Evolutionary conservation across 2,797 vertebrate genomes (phyloP), one percentile per base, ranked within the genome.

Genomic region (Cuniculus paca): DNA sequence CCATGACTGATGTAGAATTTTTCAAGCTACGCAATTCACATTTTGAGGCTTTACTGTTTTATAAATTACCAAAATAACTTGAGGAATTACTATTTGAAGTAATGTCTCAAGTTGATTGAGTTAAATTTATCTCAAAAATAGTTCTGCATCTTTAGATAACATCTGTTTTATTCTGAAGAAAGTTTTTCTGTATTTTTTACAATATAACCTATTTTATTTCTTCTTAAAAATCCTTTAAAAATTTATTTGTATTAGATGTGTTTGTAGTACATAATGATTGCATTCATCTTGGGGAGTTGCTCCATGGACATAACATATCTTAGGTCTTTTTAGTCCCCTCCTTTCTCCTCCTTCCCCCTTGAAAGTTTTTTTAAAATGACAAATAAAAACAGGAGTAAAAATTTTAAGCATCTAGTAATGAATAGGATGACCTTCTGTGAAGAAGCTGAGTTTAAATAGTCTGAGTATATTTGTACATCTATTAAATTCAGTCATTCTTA

Each of bases 401-500:
- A 65, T 94, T 90, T 77, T 85, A 65, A 68, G 77, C 81, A 87
- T 65, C 24, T 88, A 90, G 34, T 34, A 78, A 50, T 60, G 74
- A 91, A 68, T 63, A 89, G 52, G 26, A 87, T 61, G 26, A 77
- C 36, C 17, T 52, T 5, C 42, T 86, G 72, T 58, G 24, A 63
- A 85, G n/a, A 81, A 36, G n/a, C 14, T 48, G n/a, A 68, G 22
- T 50, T 91, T 82, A 58, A 82, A 80, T 91, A 63, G 65, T 86
- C 20, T 48, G 28, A 86, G 36, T 87, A 3, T 94, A 90, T 89
- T 88, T 94, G 34, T 48, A 74, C 6, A 24, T 19, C 94, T 8
- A 9, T 85, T 80, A 65, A 96, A 91, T 54, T 83, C n/a, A 91
- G n/a, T 45, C n/a, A 7, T 95, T 61, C 28, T 95, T 91, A 74